These are phyloP conservation scores for Chlamydotis undulata DNA, from an alignment of 2,113 vertebrate species.

Conservation along the genomic window DNA sequence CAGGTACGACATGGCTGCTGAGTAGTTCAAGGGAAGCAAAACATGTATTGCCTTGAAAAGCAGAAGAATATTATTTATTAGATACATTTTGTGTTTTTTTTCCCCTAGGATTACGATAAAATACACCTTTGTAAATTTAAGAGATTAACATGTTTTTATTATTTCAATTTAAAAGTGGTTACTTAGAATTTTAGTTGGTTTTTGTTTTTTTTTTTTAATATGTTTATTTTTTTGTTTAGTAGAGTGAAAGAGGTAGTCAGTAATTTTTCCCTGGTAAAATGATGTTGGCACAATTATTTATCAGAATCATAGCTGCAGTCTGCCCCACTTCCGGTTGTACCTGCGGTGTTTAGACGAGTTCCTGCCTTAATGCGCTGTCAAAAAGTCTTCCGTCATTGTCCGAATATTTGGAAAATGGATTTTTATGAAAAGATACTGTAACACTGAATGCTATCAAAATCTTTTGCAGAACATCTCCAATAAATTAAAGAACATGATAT, in stretches of 20 bases:
- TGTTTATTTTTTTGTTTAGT: not conserved
- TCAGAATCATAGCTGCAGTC: conserved; percentile 28
- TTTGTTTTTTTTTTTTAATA: too few relatives aligned
- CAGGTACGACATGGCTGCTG: not conserved
- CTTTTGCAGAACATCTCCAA: conserved; percentile 11
- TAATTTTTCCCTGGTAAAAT: conserved; percentile 26
- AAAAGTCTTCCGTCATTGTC: conserved; percentile 51
- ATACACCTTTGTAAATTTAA: not conserved
- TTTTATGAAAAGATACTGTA: conserved; percentile 31
- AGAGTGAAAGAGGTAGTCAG: not conserved
- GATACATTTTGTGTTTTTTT: not conserved
- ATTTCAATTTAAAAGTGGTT: not conserved
- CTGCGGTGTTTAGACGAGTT: conserved; percentile 58
- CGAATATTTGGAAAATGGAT: conserved; percentile 48
- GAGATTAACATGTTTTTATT: not conserved
- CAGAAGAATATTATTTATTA: not conserved
- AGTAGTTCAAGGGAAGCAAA: not conserved
- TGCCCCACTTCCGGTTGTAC: conserved; percentile 26
- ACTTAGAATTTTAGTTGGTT: not conserved
- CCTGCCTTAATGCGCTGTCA: conserved; percentile 48
- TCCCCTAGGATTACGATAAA: not conserved
- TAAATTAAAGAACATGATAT: not conserved
- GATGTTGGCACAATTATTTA: conserved; percentile 48
- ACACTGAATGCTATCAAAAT: conserved; percentile 3
- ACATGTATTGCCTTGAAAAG: not conserved